Evolutionary conservation across 2,888 invertebrate species (phyloP).

Genomic region (Marronus borbonicus): DNA sequence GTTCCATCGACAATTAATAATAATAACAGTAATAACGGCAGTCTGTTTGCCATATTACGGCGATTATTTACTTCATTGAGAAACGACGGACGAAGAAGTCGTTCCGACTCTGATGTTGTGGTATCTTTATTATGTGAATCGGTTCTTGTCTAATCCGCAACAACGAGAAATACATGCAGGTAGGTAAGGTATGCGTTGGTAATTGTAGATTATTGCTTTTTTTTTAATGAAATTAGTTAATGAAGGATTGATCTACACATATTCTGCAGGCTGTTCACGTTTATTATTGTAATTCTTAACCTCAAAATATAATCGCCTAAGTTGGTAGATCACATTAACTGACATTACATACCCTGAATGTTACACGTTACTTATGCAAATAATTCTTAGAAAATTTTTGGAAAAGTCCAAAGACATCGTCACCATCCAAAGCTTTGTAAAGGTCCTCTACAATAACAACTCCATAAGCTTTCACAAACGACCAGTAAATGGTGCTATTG

Average conservation of each 20-base stretch:
- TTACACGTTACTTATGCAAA: too few species aligned
- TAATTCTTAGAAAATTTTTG: too few species aligned
- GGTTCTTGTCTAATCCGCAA: constrained; percentile 2
- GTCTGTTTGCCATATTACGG: constrained; percentile 13
- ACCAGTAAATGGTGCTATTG: too few species aligned
- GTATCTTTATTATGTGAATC: constrained; percentile 19
- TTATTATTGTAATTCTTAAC: too few species aligned
- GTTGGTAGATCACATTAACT: too few species aligned
- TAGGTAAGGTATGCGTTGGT: not conserved
- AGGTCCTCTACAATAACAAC: not conserved
- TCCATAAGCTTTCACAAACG: too few species aligned
- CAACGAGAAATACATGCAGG: not conserved
- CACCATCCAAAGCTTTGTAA: too few species aligned
- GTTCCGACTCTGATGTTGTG: constrained; percentile 9
- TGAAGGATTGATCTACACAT: too few species aligned
- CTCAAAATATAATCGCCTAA: too few species aligned
- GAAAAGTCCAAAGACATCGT: too few species aligned
- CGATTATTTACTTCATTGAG: constrained; percentile 35
- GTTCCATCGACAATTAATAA: constrained; percentile 36
- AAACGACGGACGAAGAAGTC: constrained; percentile 16
- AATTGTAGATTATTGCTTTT: not conserved
- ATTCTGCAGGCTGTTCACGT: too few species aligned
- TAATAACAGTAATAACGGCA: constrained; percentile 34
- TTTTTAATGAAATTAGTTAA: not conserved
- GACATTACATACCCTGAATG: too few species aligned